These are phyloP conservation scores for Matsumyia berberina DNA, from an alignment of 2,888 invertebrate genomes.

Conservation along the genomic window DNA sequence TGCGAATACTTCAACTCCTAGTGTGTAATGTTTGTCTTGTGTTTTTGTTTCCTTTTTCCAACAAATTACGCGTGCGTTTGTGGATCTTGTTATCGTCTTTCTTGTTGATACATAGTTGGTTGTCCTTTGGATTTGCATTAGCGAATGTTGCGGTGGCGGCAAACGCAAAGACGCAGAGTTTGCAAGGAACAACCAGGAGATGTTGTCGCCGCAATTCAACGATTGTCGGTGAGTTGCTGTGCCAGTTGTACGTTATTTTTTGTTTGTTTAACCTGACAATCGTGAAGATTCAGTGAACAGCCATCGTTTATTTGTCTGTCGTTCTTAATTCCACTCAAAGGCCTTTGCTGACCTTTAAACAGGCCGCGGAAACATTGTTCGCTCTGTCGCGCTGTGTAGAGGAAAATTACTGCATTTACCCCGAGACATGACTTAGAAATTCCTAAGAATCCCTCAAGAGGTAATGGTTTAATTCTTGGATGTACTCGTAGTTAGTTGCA, in stretches of 20 bases:
- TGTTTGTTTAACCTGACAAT: slow-evolving; percentile 49
- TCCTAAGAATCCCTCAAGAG: slow-evolving; percentile 26
- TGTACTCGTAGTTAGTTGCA: slow-evolving; percentile 36
- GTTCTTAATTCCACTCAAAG: slow-evolving; percentile 28
- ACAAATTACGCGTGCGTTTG: slow-evolving; percentile 67
- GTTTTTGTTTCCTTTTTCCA: slow-evolving; percentile 19
- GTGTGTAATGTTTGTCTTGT: slow-evolving; percentile 5
- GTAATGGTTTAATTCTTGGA: slow-evolving; percentile 63
- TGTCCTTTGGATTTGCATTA: slow-evolving; percentile 60
- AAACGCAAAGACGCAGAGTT: slow-evolving; percentile 47
- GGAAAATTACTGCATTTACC: slow-evolving; percentile 29
- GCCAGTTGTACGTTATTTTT: slow-evolving; percentile 12
- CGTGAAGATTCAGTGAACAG: slow-evolving; percentile 52
- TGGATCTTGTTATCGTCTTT: slow-evolving; percentile 49
- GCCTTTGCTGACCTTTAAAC: slow-evolving; percentile 46
- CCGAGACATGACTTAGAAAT: slow-evolving; percentile 56
- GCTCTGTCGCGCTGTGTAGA: slow-evolving; percentile 12
- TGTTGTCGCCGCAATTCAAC: slow-evolving; percentile 60
- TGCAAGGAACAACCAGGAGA: slow-evolving; percentile 22
- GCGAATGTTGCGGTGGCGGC: slow-evolving; percentile 45
- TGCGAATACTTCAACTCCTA: slow-evolving; percentile 45
- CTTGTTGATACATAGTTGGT: slow-evolving; percentile 18
- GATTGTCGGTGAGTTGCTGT: slow-evolving; percentile 44
- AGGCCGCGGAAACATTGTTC: slow-evolving; percentile 32
- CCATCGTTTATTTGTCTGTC: slow-evolving; percentile 46